Base-by-base conservation (phyloP, 1,140 invertebrate genomes). In the Drosophila novamexicana region DNA sequence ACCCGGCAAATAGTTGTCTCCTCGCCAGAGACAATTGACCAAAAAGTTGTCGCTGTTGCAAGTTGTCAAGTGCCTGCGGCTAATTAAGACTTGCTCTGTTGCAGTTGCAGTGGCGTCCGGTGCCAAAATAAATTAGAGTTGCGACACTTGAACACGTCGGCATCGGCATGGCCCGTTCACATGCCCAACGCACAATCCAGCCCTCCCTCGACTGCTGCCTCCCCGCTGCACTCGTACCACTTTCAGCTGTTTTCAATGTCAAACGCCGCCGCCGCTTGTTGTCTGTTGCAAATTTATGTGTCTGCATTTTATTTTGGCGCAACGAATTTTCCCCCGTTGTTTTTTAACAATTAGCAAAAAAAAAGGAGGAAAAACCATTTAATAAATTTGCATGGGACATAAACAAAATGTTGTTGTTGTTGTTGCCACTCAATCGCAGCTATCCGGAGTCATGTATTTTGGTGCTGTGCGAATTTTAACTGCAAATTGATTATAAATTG, bases 281-380 rank as follows among this genome's bases (percentile, higher is more conserved):
- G 83, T 83, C 83, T 86, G 83, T 77, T 36, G 50, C 10, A 71
- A 89, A 86, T 86, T 86, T 86, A 86, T 86, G 79, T 86, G 83
- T 86, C 84, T 86, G 83, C 81, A 58, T 65, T 80, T 76, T 76
- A 83, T 69, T 80, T 80, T 53, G 67, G 36, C 75, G 56, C 59
- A 74, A 45, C 54, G 70, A 53, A 54, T 54, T 56, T 68, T 29
- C 40, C 63, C 52, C 29, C 50, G 59, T 63, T 69, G 63, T 66
- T 69, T 54, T 58, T 50, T 29, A 29, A 18, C 52, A 70, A 64
- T 64, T 70, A 70, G 59, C 22, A 14, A 52, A n/a, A 47, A 47
- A 14, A 6, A 49, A 32, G 64, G 12, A 58, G 16, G 8, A 9
- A 70, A 16, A 45, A 77, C 61, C 79, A 64, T 71, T 64, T 78